Conservation (phyloP, 2,113 vertebrate species). For the Phodopus roborovskii region DNA sequence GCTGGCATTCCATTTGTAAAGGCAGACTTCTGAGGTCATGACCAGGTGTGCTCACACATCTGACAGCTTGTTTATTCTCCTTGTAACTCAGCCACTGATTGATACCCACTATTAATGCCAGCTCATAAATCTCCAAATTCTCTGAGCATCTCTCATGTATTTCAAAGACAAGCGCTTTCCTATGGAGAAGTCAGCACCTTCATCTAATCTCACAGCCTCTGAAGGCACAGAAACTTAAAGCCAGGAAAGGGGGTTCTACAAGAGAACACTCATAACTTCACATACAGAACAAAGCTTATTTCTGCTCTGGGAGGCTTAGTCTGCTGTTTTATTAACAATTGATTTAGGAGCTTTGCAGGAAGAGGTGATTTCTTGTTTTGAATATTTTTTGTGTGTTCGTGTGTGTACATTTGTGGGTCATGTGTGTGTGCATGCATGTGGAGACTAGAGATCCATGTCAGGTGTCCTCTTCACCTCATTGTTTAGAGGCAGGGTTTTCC, state of each 20-base stretch:
- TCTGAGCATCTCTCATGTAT: not conserved
- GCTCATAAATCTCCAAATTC: not conserved
- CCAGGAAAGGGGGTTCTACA: not conserved
- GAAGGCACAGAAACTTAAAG: not conserved
- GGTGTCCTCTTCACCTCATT: not conserved
- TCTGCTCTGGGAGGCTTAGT: constrained; percentile 39
- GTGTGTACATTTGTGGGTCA: not conserved
- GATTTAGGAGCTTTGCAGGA: constrained; percentile 30
- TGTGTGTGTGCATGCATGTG: not conserved
- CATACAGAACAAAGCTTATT: not conserved
- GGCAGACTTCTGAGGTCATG: constrained; percentile 1
- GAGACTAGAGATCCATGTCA: not conserved
- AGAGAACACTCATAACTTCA: constrained; percentile 24
- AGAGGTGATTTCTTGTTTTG: not conserved
- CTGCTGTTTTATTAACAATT: constrained; percentile 33
- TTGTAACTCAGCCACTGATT: not conserved
- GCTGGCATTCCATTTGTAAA: constrained; percentile 36
- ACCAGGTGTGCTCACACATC: constrained; percentile 46
- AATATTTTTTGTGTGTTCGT: not conserved
- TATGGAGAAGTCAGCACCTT: not conserved
- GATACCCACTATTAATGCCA: not conserved
- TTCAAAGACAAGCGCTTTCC: constrained; percentile 31
- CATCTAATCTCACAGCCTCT: not conserved
- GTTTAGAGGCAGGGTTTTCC: not conserved
- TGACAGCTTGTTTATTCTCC: constrained; percentile 33